phyloP scores from a whole-genome alignment of 2,888 invertebrate species.

The Pyrrhia umbra region DNA sequence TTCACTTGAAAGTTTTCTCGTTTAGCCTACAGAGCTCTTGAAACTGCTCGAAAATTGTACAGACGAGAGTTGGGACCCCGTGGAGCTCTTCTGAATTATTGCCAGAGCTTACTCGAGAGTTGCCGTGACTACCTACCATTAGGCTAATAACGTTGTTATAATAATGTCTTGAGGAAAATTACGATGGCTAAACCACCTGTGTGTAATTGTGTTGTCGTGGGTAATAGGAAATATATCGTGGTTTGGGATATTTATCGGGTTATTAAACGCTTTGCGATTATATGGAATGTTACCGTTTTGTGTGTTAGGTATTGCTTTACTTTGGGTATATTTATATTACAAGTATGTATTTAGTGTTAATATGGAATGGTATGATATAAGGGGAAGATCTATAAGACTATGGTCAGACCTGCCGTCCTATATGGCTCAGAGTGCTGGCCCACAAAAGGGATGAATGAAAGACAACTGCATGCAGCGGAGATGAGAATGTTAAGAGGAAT shows the following conservation, averaged over 20 bases:
- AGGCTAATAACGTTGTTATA: constrained; percentile 49
- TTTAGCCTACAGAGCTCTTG: constrained; percentile 28
- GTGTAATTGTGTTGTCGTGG: constrained; percentile 33
- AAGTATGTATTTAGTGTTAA: no score
- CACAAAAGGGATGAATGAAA: no score
- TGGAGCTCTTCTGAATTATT: constrained; percentile 54
- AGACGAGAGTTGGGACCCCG: constrained; percentile 6
- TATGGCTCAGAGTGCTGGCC: no score
- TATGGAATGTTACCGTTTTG: neutral
- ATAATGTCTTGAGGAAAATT: constrained; percentile 38
- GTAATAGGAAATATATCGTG: constrained; percentile 30
- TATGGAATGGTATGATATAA: neutral
- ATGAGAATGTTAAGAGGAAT: no score
- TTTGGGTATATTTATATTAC: neutral
- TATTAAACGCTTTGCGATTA: neutral
- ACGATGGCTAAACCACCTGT: constrained; percentile 39
- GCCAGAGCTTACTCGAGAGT: constrained; percentile 32
- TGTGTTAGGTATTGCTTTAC: neutral
- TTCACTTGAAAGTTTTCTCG: constrained; percentile 53
- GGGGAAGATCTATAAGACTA: neutral
- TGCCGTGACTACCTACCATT: constrained; percentile 53
- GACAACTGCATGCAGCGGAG: no score
- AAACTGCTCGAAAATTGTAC: constrained; percentile 46
- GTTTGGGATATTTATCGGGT: constrained; percentile 23
- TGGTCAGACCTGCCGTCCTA: no score